Percentiles rank a stretch among this genome's conserved stretches.
phyloP scores from a whole-genome alignment of 2,888 invertebrate species.

The Nineta flava region DNA sequence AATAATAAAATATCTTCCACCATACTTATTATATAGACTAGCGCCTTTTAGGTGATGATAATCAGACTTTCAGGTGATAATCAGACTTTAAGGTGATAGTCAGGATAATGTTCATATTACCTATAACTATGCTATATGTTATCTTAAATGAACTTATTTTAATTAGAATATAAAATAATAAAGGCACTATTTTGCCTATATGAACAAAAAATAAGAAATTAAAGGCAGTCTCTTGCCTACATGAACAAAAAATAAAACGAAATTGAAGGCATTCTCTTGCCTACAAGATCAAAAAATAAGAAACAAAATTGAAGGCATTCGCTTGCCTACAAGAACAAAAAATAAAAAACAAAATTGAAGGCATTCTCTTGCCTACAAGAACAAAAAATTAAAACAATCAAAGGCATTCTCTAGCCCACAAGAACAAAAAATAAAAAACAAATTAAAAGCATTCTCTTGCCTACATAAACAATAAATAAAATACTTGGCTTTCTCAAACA shows the following conservation, averaged over 20 bases:
- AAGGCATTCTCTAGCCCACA: too few relatives aligned
- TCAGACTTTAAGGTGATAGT: too few relatives aligned
- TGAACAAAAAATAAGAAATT: too few relatives aligned
- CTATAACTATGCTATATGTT: not conserved
- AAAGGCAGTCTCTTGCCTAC: not conserved
- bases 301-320: too few relatives aligned
- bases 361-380: too few relatives aligned
- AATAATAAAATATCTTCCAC: conserved; percentile 7
- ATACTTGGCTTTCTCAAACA: conserved; percentile 6
- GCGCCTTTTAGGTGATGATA: conserved; percentile 6
- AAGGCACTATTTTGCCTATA: too few relatives aligned
- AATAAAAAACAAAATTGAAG: too few relatives aligned
- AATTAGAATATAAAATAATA: not conserved
- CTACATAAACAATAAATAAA: not conserved
- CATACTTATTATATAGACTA: conserved; percentile 9
- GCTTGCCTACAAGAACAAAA: too few relatives aligned
- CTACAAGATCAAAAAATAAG: too few relatives aligned
- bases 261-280: too few relatives aligned
- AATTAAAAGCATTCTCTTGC: not conserved
- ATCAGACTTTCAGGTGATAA: too few relatives aligned
- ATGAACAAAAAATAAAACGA: not conserved
- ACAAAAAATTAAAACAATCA: too few relatives aligned
- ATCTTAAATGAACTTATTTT: not conserved
- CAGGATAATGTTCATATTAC: conserved; percentile 7
- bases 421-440: not conserved